Base-by-base conservation (phyloP, 2,113 vertebrate genomes). In the Dipodomys spectabilis region DNA sequence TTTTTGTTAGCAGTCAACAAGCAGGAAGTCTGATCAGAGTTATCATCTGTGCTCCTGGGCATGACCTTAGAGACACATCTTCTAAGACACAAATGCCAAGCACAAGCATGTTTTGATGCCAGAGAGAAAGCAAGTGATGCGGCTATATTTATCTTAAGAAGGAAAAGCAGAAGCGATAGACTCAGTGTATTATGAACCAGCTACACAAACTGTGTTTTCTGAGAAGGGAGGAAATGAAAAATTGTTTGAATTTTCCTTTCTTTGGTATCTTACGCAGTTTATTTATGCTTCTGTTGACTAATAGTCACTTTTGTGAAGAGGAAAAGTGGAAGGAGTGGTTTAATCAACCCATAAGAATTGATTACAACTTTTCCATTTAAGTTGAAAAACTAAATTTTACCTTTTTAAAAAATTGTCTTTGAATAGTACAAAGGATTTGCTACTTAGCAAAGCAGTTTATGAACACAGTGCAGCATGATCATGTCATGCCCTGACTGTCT, bases 1-100 rank as follows among this genome's bases (percentile, higher is more conserved):
- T 84, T 69, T 91, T 93, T 15, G 45, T 81, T 75, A 82, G n/a
- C 71, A 80, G 22, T 16, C 69, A 79, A 64, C 67, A 65, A 75
- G n/a, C 80, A 6, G 12, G 35, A 88, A 3, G 35, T 71, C 85
- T 72, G 44, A 8, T 53, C 60, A 13, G n/a, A 49, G 4, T 39
- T 81, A 85, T 12, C 11, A n/a, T 28, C 32, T 81, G 35, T 78
- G 1, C 23, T 92, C 28, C 19, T 32, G 8, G 9, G 1, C 3
- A 11, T 81, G 9, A 8, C 5, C 27, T 72, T 71, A 74, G 68
- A 91, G 27, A 77, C 90, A 64, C 90, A 64, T 27, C 62, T 39
- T 81, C 10, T 27, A 82, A 69, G 11, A 90, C n/a, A 74, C 22
- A 73, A 18, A 39, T 67, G 8, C 27, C 18, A 85, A 27, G 2